Conservation (phyloP, 1,140 invertebrate genomes). For the Drosophila rufa region DNA sequence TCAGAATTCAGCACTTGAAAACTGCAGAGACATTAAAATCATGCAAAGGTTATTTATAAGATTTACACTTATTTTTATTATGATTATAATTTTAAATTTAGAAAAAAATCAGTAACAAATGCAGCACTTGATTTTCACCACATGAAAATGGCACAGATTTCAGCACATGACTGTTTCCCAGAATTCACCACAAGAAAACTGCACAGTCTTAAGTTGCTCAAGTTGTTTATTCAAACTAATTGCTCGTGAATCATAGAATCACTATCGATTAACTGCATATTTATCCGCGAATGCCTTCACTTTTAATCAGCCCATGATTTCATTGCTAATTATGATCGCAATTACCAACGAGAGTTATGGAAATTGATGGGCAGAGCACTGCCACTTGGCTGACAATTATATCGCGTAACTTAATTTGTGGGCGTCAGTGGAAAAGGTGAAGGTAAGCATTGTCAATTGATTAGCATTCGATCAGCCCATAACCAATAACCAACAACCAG, state of each 20-base stretch:
- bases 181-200: neutral
- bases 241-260: conserved; percentile 4
- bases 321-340: conserved; percentile 29
- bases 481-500: conserved; percentile 6
- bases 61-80: too few species aligned
- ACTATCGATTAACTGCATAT: neutral
- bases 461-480: conserved; percentile 26
- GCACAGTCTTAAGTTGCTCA: too few species aligned
- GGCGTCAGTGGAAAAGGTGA: conserved; percentile 48
- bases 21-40: too few species aligned
- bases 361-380: conserved; percentile 33
- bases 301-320: conserved; percentile 16
- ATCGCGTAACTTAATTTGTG: conserved; percentile 47
- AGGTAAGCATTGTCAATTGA: conserved; percentile 44
- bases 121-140: too few species aligned
- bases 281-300: conserved; percentile 12
- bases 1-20: neutral
- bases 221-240: neutral
- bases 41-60: too few species aligned
- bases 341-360: conserved; percentile 37
- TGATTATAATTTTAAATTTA: too few species aligned
- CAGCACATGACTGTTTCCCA: fast-evolving
- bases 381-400: conserved; percentile 44
- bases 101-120: too few species aligned
- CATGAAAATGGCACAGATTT: neutral